Conservation (phyloP, 2,797 vertebrate species). For the Channallabes apus region DNA sequence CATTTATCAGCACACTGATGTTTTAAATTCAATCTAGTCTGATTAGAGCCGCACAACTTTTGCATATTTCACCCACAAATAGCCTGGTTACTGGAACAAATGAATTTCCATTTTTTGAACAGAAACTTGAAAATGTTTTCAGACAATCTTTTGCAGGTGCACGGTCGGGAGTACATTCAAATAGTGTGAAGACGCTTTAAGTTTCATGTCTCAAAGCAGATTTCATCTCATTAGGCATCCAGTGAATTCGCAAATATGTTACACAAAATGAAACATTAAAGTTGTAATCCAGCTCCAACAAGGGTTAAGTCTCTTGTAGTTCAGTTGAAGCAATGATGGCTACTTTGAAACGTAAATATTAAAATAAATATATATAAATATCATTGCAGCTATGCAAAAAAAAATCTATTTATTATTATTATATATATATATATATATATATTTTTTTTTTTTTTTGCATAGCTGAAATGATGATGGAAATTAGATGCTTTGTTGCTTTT, state of each 20-base stretch:
- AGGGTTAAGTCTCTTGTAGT: background rate
- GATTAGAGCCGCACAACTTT: background rate
- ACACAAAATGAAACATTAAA: background rate
- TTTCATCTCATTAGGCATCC: background rate
- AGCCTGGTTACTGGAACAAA: background rate
- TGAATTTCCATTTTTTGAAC: constrained; percentile 52
- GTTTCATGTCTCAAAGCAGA: constrained; percentile 6
- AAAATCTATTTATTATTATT: too few species aligned
- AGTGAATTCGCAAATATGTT: background rate
- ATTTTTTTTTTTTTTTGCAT: background rate
- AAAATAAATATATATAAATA: too few species aligned
- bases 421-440: too few species aligned
- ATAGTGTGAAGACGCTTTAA: constrained; percentile 40
- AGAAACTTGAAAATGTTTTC: constrained; percentile 35
- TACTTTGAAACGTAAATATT: too few species aligned
- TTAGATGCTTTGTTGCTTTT: background rate
- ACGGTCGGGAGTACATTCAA: constrained; percentile 72
- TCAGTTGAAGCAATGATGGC: too few species aligned
- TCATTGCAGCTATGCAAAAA: too few species aligned
- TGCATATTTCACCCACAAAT: constrained; percentile 25
- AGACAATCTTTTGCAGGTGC: constrained; percentile 66
- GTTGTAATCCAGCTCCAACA: too few species aligned
- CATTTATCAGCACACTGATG: background rate
- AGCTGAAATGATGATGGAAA: background rate
- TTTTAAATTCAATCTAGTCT: background rate